Conservation (phyloP, 2,113 vertebrate species). For the Ariopsis seemanni region DNA sequence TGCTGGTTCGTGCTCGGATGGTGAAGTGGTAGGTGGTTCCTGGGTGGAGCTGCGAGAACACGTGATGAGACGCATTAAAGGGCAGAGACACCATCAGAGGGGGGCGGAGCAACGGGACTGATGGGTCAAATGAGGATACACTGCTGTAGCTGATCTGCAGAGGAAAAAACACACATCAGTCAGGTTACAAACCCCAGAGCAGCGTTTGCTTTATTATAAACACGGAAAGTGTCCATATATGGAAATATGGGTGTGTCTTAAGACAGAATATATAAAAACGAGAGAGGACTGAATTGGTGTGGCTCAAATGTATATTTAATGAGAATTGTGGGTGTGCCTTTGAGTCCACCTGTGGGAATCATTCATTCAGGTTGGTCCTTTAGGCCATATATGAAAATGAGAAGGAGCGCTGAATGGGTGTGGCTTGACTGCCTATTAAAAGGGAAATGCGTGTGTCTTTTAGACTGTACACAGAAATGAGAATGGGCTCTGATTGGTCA, state of each 20-base stretch:
- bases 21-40: conserved; percentile 96
- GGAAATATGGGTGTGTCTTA: neutral
- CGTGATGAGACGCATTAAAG: conserved; percentile 88
- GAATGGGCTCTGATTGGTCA: no score
- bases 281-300: neutral
- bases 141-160: conserved; percentile 90
- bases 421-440: no score
- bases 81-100: conserved; percentile 85
- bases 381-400: neutral
- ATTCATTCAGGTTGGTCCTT: neutral
- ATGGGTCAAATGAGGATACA: conserved; percentile 90
- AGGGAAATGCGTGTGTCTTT: no score
- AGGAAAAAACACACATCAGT: neutral
- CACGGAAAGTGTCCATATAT: no score
- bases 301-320: neutral
- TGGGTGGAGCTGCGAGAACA: conserved; percentile 90
- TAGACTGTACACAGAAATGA: neutral
- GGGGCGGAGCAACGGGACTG: conserved; percentile 87
- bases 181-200: no score
- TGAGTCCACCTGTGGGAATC: neutral
- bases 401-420: no score
- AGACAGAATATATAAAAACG: neutral
- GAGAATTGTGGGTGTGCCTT: neutral
- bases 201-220: no score
- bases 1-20: conserved; percentile 91